These are phyloP conservation scores for Papilio glaucus DNA, from an alignment of 1,140 invertebrate species.

Conservation along the genomic window DNA sequence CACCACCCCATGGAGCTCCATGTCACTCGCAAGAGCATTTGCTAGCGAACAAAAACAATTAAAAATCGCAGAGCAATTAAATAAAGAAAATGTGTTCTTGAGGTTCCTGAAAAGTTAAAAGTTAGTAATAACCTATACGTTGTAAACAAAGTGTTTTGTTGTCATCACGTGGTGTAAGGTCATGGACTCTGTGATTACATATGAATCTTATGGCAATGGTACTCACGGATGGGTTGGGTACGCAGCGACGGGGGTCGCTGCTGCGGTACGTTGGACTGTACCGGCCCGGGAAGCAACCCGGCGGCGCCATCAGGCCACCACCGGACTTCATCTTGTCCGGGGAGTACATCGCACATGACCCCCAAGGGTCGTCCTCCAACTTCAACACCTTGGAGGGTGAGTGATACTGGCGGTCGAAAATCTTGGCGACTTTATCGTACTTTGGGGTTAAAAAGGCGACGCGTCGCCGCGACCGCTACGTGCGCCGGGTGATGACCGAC, in stretches of 20 bases:
- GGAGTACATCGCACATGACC: conserved; percentile 83
- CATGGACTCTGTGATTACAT: background rate
- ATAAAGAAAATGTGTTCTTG: conserved; percentile 32
- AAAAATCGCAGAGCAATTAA: conserved; percentile 55
- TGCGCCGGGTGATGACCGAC: conserved; percentile 75
- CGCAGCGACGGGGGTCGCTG: conserved; percentile 77
- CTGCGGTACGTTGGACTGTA: conserved; percentile 82
- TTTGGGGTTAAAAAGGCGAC: conserved; percentile 67
- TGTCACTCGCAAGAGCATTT: conserved; percentile 55
- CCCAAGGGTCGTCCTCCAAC: conserved; percentile 83
- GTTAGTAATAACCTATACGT: background rate
- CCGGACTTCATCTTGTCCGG: conserved; percentile 83
- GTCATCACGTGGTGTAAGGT: background rate
- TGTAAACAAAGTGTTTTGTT: conserved; percentile 22
- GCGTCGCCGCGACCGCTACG: conserved; percentile 70
- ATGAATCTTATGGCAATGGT: conserved; percentile 30
- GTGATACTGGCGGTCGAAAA: conserved; percentile 84
- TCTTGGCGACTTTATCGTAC: conserved; percentile 80
- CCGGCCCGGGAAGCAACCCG: conserved; percentile 80
- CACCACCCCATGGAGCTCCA: conserved; percentile 58
- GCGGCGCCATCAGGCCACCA: conserved; percentile 80
- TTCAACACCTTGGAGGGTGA: conserved; percentile 84
- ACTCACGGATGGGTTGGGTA: conserved; percentile 82
- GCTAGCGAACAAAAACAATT: conserved; percentile 48
- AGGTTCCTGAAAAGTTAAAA: conserved; percentile 38